phyloP scores from a whole-genome alignment of 2,888 invertebrate genomes.

The Leptinotarsa juncta region DNA sequence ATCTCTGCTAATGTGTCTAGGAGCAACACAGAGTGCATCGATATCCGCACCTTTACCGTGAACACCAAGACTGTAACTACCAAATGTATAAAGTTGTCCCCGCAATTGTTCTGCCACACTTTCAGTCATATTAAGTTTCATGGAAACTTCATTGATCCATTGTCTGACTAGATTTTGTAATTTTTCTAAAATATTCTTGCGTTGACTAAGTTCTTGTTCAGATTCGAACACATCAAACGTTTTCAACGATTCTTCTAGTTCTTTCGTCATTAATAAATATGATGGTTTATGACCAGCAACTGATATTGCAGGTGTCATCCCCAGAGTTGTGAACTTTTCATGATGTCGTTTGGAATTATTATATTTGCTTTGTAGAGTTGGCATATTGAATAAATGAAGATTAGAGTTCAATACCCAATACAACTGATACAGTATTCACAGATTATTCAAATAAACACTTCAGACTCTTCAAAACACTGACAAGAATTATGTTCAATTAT shows the following conservation, averaged over 20 bases:
- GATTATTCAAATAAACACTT: no score
- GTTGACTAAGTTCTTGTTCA: conserved; percentile 89
- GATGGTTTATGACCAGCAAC: conserved; percentile 84
- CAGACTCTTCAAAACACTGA: no score
- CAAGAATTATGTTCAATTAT: no score
- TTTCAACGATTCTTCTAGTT: conserved; percentile 81
- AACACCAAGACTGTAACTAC: conserved; percentile 80
- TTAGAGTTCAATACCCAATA: no score
- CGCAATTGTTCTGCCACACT: conserved; percentile 91
- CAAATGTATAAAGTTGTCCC: conserved; percentile 99
- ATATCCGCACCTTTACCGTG: no score
- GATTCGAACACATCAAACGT: conserved; percentile 92
- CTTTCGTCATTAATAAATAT: conserved; percentile 80
- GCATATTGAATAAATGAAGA: no score
- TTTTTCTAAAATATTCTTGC: conserved; percentile 86
- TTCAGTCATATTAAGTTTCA: conserved; percentile 91
- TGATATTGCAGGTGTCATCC: conserved; percentile 96
- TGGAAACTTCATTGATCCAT: conserved; percentile 93
- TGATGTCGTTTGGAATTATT: conserved; percentile 63
- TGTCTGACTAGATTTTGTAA: conserved; percentile 91
- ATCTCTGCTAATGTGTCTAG: no score
- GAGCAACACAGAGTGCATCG: no score
- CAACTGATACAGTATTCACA: no score
- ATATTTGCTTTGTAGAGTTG: conserved; percentile 53
- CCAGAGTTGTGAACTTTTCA: conserved; percentile 76